These are phyloP conservation scores for Illadopsis cleaveri DNA, from an alignment of 2,113 vertebrate species.

Conservation along the genomic window DNA sequence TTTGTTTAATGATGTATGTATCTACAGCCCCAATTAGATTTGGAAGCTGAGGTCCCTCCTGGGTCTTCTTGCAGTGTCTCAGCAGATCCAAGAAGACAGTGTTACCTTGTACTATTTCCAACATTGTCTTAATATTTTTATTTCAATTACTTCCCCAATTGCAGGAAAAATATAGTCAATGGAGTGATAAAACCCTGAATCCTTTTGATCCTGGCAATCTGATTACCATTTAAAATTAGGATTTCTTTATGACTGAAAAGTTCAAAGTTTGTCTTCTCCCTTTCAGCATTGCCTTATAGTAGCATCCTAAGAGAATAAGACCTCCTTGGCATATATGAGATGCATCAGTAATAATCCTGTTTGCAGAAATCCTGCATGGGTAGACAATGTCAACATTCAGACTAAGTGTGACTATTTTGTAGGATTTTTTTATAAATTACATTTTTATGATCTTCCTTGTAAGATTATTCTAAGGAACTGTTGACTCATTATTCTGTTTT, in stretches of 20 bases:
- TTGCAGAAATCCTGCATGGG: not conserved
- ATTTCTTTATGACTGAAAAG: constrained; percentile 20
- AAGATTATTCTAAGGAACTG: constrained; percentile 18
- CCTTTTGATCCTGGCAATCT: constrained; percentile 22
- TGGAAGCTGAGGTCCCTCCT: not conserved
- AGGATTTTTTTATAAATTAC: not conserved
- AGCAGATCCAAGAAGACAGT: not conserved
- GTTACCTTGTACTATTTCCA: constrained; percentile 3
- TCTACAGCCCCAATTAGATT: not conserved
- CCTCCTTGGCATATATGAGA: not conserved
- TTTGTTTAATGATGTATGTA: constrained; percentile 8
- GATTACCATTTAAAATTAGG: constrained; percentile 55
- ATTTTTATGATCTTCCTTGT: constrained; percentile 32
- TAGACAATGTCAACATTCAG: constrained; percentile 13
- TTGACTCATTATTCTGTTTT: constrained; percentile 40
- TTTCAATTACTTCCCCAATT: not conserved
- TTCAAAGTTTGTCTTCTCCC: constrained; percentile 53
- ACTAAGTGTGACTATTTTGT: not conserved
- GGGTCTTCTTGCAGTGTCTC: not conserved
- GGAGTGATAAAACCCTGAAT: not conserved
- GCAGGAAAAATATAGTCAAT: not conserved
- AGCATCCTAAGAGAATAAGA: constrained; percentile 17
- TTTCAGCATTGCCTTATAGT: constrained; percentile 18
- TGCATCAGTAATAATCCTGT: constrained; percentile 50
- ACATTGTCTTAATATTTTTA: not conserved